Base-by-base conservation (phyloP, 2,113 vertebrate genomes). In the Lamprotornis superbus region DNA sequence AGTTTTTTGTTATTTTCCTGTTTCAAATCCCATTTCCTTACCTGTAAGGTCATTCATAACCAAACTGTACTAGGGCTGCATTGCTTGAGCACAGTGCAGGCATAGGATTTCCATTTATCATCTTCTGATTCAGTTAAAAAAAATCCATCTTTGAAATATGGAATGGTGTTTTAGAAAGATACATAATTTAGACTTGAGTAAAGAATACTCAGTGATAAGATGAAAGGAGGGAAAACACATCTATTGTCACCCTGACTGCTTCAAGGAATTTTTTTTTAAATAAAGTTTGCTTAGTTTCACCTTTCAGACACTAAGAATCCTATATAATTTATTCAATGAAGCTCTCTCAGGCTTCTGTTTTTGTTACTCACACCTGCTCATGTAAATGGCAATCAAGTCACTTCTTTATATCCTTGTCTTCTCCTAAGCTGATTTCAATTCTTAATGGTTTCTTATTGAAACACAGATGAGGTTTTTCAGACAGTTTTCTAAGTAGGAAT, bases 401-500 rank as follows among this genome's bases (percentile, higher is more conserved):
- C 35, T 39, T 89, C 80, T 84, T 91, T 64, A 93, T 60, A 88
- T 37, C 19, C 40, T 57, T 88, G 61, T 49, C n/a, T 88, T 76
- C 44, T 60, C 55, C 86, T 61, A 20, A 76, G 10, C 52, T 70
- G 39, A 84, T 78, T 87, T 91, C 52, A 81, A 25, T 81, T 83
- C 55, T 59, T 67, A 83, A 63, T 50, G 33, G 31, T 39, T 89
- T 77, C 64, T 74, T 89, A 79, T 67, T 77, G 61, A 94, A 93
- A 93, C 24, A 39, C 39, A 82, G 77, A 91, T 52, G 46, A 95
- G 52, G 83, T 53, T 84, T 75, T 89, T 96, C 77, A 90, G 52
- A 79, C 22, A 76, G 80, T 75, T 87, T 89, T 74, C 42, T 79
- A 96, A 82, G 53, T 3, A 85, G 65, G 52, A 91, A 69, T 75